Conservation (phyloP, 2,113 vertebrate species). For the Arizona elegans region DNA sequence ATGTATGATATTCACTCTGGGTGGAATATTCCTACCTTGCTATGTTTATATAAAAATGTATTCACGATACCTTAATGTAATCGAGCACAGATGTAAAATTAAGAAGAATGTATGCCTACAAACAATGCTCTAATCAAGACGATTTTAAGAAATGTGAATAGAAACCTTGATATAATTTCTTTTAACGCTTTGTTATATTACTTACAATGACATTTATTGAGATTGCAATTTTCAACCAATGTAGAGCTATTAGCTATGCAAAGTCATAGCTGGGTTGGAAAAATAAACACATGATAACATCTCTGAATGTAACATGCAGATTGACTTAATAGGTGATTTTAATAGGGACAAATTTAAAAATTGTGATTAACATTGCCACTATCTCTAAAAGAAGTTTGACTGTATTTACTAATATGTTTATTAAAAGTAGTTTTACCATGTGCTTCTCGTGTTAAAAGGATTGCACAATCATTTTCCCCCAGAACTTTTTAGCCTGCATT, state of each 20-base stretch:
- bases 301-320: background rate
- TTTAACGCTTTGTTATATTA: background rate
- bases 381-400: background rate
- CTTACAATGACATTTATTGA: background rate
- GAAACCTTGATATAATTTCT: background rate
- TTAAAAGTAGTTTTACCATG: background rate
- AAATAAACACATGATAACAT: background rate
- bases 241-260: background rate
- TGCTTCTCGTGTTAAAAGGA: background rate
- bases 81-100: background rate
- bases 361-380: background rate
- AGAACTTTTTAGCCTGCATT: background rate
- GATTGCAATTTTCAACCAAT: background rate
- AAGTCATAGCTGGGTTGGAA: background rate
- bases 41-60: background rate
- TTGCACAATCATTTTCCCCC: background rate
- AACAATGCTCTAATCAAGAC: background rate
- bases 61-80: background rate
- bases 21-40: background rate
- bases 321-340: background rate
- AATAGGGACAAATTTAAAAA: background rate
- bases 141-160: background rate
- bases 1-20: conserved; percentile 3
- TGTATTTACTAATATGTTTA: background rate
- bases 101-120: background rate